These are phyloP conservation scores for Taenioides sp. DNA, from an alignment of 2,797 vertebrate genomes.

Conservation along the genomic window DNA sequence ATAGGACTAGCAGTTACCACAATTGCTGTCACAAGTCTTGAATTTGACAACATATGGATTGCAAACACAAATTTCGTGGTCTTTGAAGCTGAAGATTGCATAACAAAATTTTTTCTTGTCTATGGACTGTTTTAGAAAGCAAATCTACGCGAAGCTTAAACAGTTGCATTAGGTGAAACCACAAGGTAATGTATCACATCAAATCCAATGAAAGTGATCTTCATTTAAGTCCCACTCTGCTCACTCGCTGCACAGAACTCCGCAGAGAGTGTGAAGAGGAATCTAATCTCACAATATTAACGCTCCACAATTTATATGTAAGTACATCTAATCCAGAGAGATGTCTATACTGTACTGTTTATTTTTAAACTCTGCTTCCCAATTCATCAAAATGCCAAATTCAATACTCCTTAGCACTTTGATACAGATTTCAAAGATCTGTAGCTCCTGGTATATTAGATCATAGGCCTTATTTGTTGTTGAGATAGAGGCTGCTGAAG, in stretches of 20 bases:
- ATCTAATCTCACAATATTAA: slow-evolving; percentile 15
- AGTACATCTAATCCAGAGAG: slow-evolving; percentile 10
- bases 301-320: slow-evolving; percentile 3
- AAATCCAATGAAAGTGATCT: slow-evolving; percentile 24
- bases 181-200: slow-evolving; percentile 31
- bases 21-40: too few relatives aligned
- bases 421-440: slow-evolving; percentile 7
- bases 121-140: not conserved
- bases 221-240: slow-evolving; percentile 32
- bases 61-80: too few relatives aligned
- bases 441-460: slow-evolving; percentile 19
- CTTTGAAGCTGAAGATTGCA: too few relatives aligned
- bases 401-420: not conserved
- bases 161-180: slow-evolving; percentile 18
- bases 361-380: slow-evolving; percentile 14
- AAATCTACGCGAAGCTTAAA: not conserved
- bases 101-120: not conserved
- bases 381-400: slow-evolving; percentile 14
- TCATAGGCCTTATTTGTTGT: slow-evolving; percentile 1
- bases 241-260: slow-evolving; percentile 17
- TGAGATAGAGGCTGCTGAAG: slow-evolving; percentile 6
- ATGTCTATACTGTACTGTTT: slow-evolving; percentile 13
- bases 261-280: slow-evolving; percentile 1
- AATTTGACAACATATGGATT: too few relatives aligned
- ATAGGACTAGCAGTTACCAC: too few relatives aligned